Conservation (phyloP, 2,888 invertebrate species). For the Lepidocyrtinus sp. region DNA sequence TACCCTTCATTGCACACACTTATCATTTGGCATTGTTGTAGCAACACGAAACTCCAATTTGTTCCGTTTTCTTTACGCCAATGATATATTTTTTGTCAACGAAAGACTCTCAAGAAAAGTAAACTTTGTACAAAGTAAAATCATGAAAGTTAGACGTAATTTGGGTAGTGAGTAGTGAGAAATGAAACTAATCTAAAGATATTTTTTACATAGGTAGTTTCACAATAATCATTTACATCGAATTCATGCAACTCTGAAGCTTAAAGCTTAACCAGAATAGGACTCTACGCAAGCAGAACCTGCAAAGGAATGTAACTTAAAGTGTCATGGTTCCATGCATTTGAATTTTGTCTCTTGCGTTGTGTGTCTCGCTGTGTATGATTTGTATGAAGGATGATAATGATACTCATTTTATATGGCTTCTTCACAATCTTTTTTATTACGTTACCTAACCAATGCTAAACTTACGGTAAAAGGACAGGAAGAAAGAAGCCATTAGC, state of each 20-base stretch:
- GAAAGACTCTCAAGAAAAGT: not conserved
- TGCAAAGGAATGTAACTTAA: constrained; percentile 23
- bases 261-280: not conserved
- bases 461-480: no score
- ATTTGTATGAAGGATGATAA: no score
- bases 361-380: no score
- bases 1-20: not conserved
- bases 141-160: not conserved
- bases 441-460: not conserved
- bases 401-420: not conserved
- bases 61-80: not conserved
- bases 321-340: constrained; percentile 51
- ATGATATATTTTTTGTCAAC: not conserved
- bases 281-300: constrained; percentile 45
- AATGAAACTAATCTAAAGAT: constrained; percentile 1
- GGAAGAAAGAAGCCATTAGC: no score
- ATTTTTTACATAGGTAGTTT: not conserved
- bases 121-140: not conserved
- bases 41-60: constrained; percentile 10
- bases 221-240: not conserved
- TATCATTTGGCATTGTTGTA: not conserved
- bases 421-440: not conserved
- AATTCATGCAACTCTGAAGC: not conserved
- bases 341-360: not conserved
- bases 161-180: not conserved